Evolutionary conservation across 64 coral and sea anemone genomes (phyloP), one percentile per base, ranked within the genome.

Genomic region (Actinia equina): DNA sequence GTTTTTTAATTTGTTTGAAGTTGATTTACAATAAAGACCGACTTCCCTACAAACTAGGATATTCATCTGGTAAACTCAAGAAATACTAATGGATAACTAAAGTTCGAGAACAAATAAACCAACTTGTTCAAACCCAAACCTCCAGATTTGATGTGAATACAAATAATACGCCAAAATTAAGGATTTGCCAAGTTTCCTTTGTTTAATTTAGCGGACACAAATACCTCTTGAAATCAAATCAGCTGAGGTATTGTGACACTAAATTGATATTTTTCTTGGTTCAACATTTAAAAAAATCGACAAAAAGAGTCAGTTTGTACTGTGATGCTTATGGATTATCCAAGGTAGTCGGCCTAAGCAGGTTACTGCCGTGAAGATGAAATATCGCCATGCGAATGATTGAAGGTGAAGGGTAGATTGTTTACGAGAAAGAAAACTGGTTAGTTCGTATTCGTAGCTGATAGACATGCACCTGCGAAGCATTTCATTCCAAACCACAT

Each of bases 1-100:
- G 71, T 56, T 83, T 22, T 79, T 91, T 91, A 91, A 91, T 91
- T 91, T 91, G 89, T 91, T 91, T 91, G 83, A 91, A 91, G 89
- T 91, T 85, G 89, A 91, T 91, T 84, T 86, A 91, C 19, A 86
- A 86, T 77, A 91, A 77, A 77, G 85, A 79, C 76, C 89, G 85
- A 30, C 25, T 86, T 59, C 60, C 78, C 55, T 41, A 64, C 30
- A 85, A 86, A 85, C 51, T 77, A 78, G 25, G 89, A 90, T 84
- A 89, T n/a, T 12, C 61, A 89, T 52, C n/a, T 19, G 20, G 30
- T 76, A 89, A 89, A 89, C 81, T 84, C 16, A 26, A 76, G 61
- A 62, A 77, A 87, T 87, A 49, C 49, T 41, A 77, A 53, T 65
- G 44, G 74, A 62, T 57, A n/a, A 55, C 53, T 45, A 20, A 8